Conservation (phyloP, 2,113 vertebrate genomes). For the Otus sunia region DNA sequence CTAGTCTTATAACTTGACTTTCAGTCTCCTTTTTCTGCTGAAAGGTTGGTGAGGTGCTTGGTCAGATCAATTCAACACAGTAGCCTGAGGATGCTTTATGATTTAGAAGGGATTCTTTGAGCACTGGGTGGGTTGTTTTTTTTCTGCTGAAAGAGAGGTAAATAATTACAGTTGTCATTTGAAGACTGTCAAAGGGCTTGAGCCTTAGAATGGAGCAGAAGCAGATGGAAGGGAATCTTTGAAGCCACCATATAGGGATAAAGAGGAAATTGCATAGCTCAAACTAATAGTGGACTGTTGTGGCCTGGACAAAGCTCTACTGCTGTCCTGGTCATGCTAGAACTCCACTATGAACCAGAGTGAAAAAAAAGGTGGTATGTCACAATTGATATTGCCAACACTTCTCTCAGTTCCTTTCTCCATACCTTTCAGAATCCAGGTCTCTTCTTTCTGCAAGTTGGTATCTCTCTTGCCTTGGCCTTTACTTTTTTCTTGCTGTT, state of each 20-base stretch:
- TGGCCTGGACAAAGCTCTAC: neutral
- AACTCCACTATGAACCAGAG: neutral
- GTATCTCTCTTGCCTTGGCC: neutral
- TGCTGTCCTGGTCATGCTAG: neutral
- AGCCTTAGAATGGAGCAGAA: neutral
- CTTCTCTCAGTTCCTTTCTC: neutral
- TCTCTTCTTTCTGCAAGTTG: neutral
- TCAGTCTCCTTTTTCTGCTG: neutral
- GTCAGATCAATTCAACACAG: neutral
- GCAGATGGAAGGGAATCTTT: neutral
- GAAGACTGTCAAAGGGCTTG: neutral
- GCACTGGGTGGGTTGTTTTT: neutral
- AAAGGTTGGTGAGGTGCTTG: neutral
- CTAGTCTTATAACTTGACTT: neutral
- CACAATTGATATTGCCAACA: neutral
- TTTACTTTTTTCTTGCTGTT: neutral
- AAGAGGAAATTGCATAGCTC: neutral
- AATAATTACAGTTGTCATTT: neutral
- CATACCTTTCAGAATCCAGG: neutral
- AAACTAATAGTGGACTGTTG: neutral
- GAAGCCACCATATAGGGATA: neutral
- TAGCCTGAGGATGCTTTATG: neutral
- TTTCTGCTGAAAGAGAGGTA: neutral
- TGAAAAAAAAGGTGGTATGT: neutral
- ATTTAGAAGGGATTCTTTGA: neutral